Percentiles rank a stretch among this genome's conserved stretches.
These are phyloP conservation scores for Ophion obscuratus DNA, from an alignment of 2,888 invertebrate species.

Conservation along the genomic window DNA sequence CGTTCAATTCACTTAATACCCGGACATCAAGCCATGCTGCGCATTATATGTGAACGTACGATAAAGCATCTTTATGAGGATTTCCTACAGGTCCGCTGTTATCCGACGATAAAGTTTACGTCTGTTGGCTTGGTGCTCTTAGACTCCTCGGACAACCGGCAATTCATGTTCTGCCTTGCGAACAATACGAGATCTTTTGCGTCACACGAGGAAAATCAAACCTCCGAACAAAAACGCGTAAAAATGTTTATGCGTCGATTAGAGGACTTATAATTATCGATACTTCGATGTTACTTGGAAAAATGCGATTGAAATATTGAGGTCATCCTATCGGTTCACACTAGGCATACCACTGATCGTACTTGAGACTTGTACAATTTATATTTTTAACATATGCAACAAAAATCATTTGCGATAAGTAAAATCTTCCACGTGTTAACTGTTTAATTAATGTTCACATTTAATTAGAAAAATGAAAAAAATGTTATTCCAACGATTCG, in stretches of 20 bases:
- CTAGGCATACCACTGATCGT: too few relatives aligned
- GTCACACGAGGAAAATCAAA: not conserved
- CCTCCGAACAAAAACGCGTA: not conserved
- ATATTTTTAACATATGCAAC: too few relatives aligned
- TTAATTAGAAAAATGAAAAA: too few relatives aligned
- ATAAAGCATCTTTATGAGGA: slow-evolving; percentile 79
- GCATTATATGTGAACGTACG: slow-evolving; percentile 79
- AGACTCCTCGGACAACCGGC: not conserved
- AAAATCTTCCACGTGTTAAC: too few relatives aligned
- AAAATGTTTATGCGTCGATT: not conserved
- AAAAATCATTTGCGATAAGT: too few relatives aligned
- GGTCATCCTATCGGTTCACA: too few relatives aligned
- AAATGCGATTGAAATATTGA: not conserved
- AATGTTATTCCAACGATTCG: too few relatives aligned
- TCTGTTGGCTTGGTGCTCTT: slow-evolving; percentile 66
- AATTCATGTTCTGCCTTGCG: slow-evolving; percentile 4
- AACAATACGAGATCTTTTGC: not conserved
- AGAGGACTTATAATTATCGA: not conserved
- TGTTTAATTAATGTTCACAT: too few relatives aligned
- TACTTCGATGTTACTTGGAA: not conserved
- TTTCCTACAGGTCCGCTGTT: slow-evolving; percentile 78
- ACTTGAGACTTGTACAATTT: too few relatives aligned
- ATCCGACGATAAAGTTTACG: slow-evolving; percentile 80
- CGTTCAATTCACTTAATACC: slow-evolving; percentile 77
- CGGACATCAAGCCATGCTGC: slow-evolving; percentile 75